Percentiles rank a stretch among this genome's conserved stretches.
Evolutionary conservation across 2,888 invertebrate genomes (phyloP).

Genomic region (Campoletis raptor): DNA sequence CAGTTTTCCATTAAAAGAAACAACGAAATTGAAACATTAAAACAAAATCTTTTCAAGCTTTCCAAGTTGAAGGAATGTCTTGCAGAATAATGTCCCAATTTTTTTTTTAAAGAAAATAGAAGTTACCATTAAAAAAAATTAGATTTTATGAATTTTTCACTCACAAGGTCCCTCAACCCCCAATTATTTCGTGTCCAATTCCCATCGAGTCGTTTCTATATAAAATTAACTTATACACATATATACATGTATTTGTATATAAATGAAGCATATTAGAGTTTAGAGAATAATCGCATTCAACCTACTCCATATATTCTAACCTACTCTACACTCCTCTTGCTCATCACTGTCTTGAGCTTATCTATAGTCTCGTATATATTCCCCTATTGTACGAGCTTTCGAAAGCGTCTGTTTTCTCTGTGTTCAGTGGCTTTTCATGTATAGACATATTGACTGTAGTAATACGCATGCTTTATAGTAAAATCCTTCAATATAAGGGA

Average conservation of each 20-base stretch:
- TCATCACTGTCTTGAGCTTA: conserved; percentile 39
- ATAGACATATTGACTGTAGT: not conserved
- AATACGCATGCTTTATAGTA: not conserved
- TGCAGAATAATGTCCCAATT: too few relatives aligned
- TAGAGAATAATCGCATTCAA: conserved; percentile 48
- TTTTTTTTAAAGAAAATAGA: too few relatives aligned
- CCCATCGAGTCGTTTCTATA: too few relatives aligned
- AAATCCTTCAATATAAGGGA: not conserved
- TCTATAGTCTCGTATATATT: conserved; percentile 32
- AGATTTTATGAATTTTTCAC: too few relatives aligned
- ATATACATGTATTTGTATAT: not conserved
- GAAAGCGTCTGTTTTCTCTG: conserved; percentile 46
- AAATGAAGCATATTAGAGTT: conserved; percentile 1
- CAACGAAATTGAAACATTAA: too few relatives aligned
- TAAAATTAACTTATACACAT: not conserved
- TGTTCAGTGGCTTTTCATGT: conserved; percentile 7
- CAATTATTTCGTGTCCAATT: not conserved
- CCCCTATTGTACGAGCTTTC: conserved; percentile 44
- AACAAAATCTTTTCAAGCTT: too few relatives aligned
- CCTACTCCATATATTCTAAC: conserved; percentile 59
- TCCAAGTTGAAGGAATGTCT: too few relatives aligned
- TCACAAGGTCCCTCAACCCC: too few relatives aligned
- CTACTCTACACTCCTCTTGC: conserved; percentile 11
- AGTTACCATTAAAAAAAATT: too few relatives aligned
- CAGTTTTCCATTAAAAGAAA: too few relatives aligned